phyloP scores from a whole-genome alignment of 2,113 vertebrate species.

The Halcyon malimbica region DNA sequence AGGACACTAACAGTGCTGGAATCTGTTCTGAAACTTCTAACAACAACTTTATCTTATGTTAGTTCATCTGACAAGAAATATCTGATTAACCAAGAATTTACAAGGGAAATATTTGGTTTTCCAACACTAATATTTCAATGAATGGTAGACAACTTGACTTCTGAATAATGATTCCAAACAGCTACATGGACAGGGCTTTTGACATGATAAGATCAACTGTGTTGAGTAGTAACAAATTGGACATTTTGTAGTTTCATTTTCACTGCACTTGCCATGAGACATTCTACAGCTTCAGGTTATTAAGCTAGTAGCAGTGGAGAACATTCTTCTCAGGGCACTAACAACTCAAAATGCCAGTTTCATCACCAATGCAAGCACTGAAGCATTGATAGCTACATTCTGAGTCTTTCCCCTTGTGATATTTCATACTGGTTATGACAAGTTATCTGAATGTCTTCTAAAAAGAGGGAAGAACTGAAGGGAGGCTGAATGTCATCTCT shows the following conservation, averaged over 20 bases:
- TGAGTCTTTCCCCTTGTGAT: neutral
- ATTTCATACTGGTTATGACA: neutral
- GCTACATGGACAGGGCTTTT: neutral
- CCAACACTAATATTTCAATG: neutral
- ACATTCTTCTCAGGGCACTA: neutral
- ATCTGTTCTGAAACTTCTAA: neutral
- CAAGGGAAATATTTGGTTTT: neutral
- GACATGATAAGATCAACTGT: neutral
- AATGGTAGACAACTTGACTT: neutral
- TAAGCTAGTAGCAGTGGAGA: neutral
- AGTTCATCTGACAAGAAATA: neutral
- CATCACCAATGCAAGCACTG: neutral
- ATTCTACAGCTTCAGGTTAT: neutral
- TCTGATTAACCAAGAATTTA: neutral
- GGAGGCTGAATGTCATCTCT: neutral
- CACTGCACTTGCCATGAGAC: neutral
- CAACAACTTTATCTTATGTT: neutral
- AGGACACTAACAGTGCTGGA: neutral
- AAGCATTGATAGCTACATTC: neutral
- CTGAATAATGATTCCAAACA: neutral
- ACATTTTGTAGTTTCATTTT: slow-evolving; percentile 16
- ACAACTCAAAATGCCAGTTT: neutral
- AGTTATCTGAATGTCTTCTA: neutral
- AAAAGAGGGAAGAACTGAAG: neutral
- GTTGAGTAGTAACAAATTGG: neutral